These are phyloP conservation scores for Fragum sueziense DNA, from an alignment of 2,888 invertebrate species.

Conservation along the genomic window DNA sequence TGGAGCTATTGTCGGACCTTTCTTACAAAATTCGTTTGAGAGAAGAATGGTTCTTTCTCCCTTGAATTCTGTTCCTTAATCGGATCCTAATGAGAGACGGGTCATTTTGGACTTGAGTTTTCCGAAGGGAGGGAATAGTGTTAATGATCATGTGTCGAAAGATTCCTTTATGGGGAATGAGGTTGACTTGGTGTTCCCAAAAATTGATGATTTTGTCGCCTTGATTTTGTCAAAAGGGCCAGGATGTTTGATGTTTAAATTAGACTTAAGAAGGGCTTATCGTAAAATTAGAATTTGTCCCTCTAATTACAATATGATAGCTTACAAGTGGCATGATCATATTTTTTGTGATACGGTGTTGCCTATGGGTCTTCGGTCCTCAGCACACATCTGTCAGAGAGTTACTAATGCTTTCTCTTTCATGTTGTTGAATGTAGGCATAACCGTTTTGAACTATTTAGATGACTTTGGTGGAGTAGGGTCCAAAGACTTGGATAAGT, in stretches of 20 bases:
- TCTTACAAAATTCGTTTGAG: no score
- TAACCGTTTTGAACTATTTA: no score
- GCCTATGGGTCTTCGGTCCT: not conserved
- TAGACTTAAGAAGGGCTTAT: not conserved
- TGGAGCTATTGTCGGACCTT: no score
- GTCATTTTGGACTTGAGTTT: no score
- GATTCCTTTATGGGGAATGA: no score
- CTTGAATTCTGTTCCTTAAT: no score
- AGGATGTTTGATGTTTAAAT: not conserved
- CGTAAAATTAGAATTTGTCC: not conserved
- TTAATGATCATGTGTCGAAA: no score
- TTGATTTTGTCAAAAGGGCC: not conserved
- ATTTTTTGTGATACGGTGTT: not conserved
- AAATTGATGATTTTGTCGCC: not conserved
- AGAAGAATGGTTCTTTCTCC: no score
- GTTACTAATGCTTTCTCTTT: not conserved
- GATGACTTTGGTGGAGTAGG: not conserved
- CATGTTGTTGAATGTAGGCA: not conserved
- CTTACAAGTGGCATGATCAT: no score
- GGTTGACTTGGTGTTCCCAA: no score
- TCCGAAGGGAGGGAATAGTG: no score
- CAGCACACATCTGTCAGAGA: not conserved
- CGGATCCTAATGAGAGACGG: no score
- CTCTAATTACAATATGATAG: not conserved
- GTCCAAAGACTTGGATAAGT: not conserved